Evolutionary conservation across 2,888 invertebrate genomes (phyloP).

Genomic region (Nephrocerus scutellatus): DNA sequence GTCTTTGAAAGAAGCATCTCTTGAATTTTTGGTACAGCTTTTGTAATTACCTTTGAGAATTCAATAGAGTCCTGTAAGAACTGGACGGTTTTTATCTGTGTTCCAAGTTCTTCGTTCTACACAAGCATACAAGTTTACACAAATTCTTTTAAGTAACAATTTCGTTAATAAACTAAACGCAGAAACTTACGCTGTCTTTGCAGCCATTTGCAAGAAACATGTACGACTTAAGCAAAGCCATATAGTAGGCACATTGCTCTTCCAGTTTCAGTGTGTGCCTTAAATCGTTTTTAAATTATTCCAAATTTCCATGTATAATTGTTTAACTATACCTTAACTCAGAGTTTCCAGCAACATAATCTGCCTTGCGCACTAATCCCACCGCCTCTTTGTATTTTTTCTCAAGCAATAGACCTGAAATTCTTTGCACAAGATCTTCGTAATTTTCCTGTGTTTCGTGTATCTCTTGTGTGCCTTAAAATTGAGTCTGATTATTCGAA

Average conservation of each 20-base stretch:
- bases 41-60: conserved; percentile 46
- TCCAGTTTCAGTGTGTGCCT: conserved; percentile 33
- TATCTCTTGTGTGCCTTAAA: conserved; percentile 27
- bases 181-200: conserved; percentile 38
- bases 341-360: conserved; percentile 39
- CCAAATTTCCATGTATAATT: background rate
- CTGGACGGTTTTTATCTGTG: conserved; percentile 58
- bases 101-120: conserved; percentile 52
- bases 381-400: conserved; percentile 42
- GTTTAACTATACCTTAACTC: conserved; percentile 29
- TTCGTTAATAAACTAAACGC: background rate
- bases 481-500: background rate
- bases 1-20: conserved; percentile 66
- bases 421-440: conserved; percentile 36
- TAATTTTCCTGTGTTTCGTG: conserved; percentile 35
- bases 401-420: conserved; percentile 33
- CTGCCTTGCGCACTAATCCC: conserved; percentile 38
- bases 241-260: conserved; percentile 40
- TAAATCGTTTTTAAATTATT: too few relatives aligned
- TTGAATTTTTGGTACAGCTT: conserved; percentile 57
- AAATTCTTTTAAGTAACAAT: background rate
- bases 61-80: conserved; percentile 62
- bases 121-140: conserved; percentile 7
- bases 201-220: conserved; percentile 38
- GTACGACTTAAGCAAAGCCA: conserved; percentile 41